Percentiles rank a stretch among this genome's conserved stretches.
Evolutionary conservation across 2,113 vertebrate species (phyloP).

Genomic region (Hepsetus odoe): DNA sequence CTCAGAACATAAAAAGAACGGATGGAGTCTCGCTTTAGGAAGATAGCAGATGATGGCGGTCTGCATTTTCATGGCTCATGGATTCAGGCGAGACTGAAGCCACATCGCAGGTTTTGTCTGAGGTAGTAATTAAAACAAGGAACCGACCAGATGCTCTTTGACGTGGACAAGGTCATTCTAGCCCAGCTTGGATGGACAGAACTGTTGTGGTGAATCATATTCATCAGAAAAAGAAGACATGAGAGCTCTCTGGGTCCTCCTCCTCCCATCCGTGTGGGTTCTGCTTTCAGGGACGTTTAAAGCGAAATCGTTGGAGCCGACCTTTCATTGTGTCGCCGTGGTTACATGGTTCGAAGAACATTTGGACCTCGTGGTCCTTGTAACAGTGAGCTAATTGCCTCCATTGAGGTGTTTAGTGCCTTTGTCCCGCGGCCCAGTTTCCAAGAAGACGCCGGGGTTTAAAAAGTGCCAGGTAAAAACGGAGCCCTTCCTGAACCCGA

Average conservation of each 20-base stretch:
- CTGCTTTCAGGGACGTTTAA: not conserved
- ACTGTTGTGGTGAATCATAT: not conserved
- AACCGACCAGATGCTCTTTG: not conserved
- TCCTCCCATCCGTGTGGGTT: not conserved
- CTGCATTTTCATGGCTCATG: too few relatives aligned
- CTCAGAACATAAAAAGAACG: too few relatives aligned
- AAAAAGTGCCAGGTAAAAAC: slow-evolving; percentile 30
- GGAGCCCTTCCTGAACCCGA: slow-evolving; percentile 56
- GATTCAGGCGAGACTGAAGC: too few relatives aligned
- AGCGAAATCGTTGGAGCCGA: slow-evolving; percentile 13
- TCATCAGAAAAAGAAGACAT: not conserved
- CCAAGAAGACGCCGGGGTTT: slow-evolving; percentile 30
- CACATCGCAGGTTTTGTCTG: too few relatives aligned
- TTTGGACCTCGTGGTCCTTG: slow-evolving; percentile 22
- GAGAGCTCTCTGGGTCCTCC: slow-evolving; percentile 9
- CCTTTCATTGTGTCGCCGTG: not conserved
- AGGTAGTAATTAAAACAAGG: too few relatives aligned
- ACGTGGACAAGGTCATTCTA: not conserved
- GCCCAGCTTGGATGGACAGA: not conserved
- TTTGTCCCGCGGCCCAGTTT: slow-evolving; percentile 20
- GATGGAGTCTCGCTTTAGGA: too few relatives aligned
- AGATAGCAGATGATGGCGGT: too few relatives aligned
- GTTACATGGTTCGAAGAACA: slow-evolving; percentile 28
- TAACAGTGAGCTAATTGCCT: slow-evolving; percentile 37
- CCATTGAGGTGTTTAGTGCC: slow-evolving; percentile 39